phyloP scores from a whole-genome alignment of 2,888 invertebrate genomes.

The Macrosiphum euphorbiae region DNA sequence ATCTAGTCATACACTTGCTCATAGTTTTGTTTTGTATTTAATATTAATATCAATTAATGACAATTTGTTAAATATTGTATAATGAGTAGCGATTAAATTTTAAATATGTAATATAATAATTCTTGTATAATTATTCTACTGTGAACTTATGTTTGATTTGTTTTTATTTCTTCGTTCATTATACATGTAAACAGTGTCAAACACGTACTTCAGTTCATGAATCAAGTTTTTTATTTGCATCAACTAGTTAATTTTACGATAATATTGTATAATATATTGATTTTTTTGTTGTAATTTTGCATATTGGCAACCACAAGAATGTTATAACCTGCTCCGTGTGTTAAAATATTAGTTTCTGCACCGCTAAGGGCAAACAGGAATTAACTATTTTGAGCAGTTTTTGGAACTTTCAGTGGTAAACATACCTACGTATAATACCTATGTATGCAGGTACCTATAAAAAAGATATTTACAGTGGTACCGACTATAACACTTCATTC shows the following conservation, averaged over 20 bases:
- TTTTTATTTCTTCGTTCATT: background rate
- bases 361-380: background rate
- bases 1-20: conserved; percentile 56
- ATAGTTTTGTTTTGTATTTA: conserved; percentile 43
- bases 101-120: conserved; percentile 38
- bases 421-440: no score
- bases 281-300: background rate
- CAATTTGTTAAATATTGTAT: conserved; percentile 32
- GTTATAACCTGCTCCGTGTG: background rate
- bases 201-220: background rate
- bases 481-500: no score
- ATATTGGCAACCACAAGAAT: background rate
- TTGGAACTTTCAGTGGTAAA: background rate
- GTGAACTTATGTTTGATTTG: background rate
- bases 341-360: background rate
- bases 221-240: background rate
- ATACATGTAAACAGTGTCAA: background rate
- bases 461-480: no score
- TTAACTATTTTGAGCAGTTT: background rate
- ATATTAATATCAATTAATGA: conserved; percentile 44
- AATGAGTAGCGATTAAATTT: background rate
- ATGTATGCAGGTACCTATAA: no score
- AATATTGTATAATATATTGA: background rate
- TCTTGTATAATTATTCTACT: background rate
- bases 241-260: background rate